Evolutionary conservation across 1,140 invertebrate species (phyloP).

Genomic region (Caenorhabditis latens): DNA sequence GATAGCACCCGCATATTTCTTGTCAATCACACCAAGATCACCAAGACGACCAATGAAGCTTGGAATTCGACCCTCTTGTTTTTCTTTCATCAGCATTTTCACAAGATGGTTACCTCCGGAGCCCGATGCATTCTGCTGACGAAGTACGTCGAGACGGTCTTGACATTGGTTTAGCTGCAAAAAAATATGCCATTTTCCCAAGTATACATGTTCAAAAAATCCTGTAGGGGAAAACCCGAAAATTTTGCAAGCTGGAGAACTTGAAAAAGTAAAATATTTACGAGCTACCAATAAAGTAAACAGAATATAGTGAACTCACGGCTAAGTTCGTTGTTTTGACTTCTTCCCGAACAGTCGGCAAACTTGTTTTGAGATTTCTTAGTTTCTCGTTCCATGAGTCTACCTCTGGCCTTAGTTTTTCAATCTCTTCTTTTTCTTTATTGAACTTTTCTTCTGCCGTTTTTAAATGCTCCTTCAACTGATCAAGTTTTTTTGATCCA

Average conservation of each 20-base stretch:
- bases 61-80: conserved; percentile 2
- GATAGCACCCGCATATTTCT: conserved; percentile 93
- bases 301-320: background rate
- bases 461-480: background rate
- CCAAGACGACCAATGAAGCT: conserved; percentile 81
- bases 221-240: too few species aligned
- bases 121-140: background rate
- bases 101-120: background rate
- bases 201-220: too few species aligned
- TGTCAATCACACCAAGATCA: conserved; percentile 93
- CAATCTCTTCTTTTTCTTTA: background rate
- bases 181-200: background rate
- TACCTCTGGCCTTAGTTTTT: background rate
- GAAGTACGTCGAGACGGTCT: background rate
- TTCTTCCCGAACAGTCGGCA: background rate
- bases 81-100: conserved; percentile 35
- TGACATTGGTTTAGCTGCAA: background rate
- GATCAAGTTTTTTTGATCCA: background rate
- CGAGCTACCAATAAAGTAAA: background rate
- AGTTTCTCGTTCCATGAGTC: background rate
- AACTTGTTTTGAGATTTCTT: background rate
- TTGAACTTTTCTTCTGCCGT: background rate
- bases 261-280: background rate
- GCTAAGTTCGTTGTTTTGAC: background rate
- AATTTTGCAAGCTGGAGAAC: background rate